Evolutionary conservation across 2,113 vertebrate species (phyloP), one percentile per base, ranked within the genome.

Genomic region (Sisor rabdophorus): DNA sequence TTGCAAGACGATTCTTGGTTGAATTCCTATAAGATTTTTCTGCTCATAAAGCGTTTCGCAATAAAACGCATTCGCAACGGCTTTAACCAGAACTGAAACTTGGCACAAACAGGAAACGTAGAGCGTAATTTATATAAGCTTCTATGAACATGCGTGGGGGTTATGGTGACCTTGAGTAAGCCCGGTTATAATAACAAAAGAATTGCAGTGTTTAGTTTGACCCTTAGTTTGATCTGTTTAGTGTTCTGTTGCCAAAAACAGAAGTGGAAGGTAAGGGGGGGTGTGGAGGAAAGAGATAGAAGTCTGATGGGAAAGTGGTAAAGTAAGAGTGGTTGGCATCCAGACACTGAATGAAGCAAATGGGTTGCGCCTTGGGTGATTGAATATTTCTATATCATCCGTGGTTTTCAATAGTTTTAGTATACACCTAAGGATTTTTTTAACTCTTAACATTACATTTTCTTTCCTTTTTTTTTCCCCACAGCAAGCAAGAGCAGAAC

Each of bases 401-500:
- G 3, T 3, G 32, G 32, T 6, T 36, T 36, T 36, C 32, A 36
- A 6, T 36, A 3, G 32, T 36, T 36, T 36, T 6, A 59, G 26
- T 58, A 8, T 13, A 20, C 40, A 60, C 17, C 17, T 61, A 3
- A 24, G 19, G 36, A 10, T 4, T 30, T 74, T 2, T 12, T 20
- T 22, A 32, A 22, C n/a, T 1, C 13, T 68, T 58, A n/a, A n/a
- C n/a, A n/a, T n/a, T 3, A 36, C 32, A 36, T 36, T 0, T 36
- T 6, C 4, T 48, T 24, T 53, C 59, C 4, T n/a, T 2, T 11
- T 52, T 54, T 78, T 2, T 58, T 81, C 26, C 50, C 65, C 83
- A 69, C 93, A 99, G 97, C 97, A 99, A 99, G 97, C 97, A 10
- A 91, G 97, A 84, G 97, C 97, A 47, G 97, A 99, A 81, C 97